Evolutionary conservation across 2,888 invertebrate genomes (phyloP).

Genomic region (Coleophora deauratella): DNA sequence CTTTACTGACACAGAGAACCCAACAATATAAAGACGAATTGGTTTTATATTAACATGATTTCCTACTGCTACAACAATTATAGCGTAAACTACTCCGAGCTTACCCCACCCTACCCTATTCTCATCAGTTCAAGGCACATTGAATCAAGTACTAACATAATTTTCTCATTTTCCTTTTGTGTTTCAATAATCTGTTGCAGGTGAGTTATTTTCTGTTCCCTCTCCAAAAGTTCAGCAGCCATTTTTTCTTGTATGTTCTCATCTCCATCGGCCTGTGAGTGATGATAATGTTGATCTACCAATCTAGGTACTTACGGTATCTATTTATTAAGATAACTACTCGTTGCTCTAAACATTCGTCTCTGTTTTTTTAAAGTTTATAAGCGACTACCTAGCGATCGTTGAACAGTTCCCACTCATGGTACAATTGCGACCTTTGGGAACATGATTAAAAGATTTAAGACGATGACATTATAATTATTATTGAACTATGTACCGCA

Average conservation of each 20-base stretch:
- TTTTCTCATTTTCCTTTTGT: conserved; percentile 45
- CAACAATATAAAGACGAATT: no score
- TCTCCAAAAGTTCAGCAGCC: conserved; percentile 48
- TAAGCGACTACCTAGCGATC: not conserved
- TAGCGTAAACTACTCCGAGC: no score
- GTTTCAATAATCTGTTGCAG: conserved; percentile 48
- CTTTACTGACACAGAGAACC: no score
- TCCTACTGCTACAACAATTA: no score
- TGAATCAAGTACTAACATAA: conserved; percentile 39
- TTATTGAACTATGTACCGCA: conserved; percentile 53
- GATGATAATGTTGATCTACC: conserved; percentile 2
- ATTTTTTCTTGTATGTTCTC: conserved; percentile 48
- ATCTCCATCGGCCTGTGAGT: conserved; percentile 51
- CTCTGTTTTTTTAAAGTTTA: not conserved
- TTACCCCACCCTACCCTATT: no score
- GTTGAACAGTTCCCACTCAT: not conserved
- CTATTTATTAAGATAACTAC: conserved; percentile 3
- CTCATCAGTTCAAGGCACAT: no score
- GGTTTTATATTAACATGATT: no score
- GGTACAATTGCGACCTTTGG: no score
- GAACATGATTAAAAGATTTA: no score
- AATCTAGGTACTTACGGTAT: not conserved
- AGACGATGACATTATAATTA: no score
- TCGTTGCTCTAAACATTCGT: not conserved
- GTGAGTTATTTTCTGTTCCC: conserved; percentile 48